Evolutionary conservation across 92 coral and sea anemone species (phyloP), one percentile per base, ranked within the genome.

Genomic region (Anthopleura xanthogrammica): DNA sequence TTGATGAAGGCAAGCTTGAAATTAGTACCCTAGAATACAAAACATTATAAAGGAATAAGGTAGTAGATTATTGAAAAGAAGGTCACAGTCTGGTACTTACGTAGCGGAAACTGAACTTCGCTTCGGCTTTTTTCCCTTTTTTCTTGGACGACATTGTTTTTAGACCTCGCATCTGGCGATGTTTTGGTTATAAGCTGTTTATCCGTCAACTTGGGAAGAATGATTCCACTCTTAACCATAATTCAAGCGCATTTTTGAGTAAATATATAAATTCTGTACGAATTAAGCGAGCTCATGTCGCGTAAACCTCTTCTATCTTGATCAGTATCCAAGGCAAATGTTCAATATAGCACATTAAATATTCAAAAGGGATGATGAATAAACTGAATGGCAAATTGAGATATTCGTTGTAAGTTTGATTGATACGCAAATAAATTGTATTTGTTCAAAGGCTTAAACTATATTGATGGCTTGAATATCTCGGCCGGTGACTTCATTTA

Each of bases 391-490:
- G 8, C 62, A 81, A 60, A 81, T 81, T 68, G 77, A 57, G 64
- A 22, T 48, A 48, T 66, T 81, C 56, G 77, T 50, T 22, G 43
- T 22, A 36, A 70, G 43, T 12, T 24, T 70, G 71, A 71, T 81
- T 81, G 58, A 80, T 62, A 65, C 42, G 76, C 83, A 80, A 80
- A 80, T 80, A 80, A 17, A 11, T 68, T 68, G 74, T 68, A 68
- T 68, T 68, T 29, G 74, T 42, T 68, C 2, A 29, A 11, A 68
- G 42, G 74, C 74, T 68, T 68, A 29, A 62, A 23, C 36, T 68
- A 29, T 24, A 62, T 62, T 62, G 70, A 62, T 20, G 12, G 1
- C 29, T 62, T 62, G 74, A 68, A 36, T 36, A 36, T 68, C 41
- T 68, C 16, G 14, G 74, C 42, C 42, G 74, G 42, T 68, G 19